A percentile compares a stretch with the other conserved stretches of the same genome.
Conservation (phyloP, 2,888 invertebrate species). For the Ichneumoninae sp. region DNA sequence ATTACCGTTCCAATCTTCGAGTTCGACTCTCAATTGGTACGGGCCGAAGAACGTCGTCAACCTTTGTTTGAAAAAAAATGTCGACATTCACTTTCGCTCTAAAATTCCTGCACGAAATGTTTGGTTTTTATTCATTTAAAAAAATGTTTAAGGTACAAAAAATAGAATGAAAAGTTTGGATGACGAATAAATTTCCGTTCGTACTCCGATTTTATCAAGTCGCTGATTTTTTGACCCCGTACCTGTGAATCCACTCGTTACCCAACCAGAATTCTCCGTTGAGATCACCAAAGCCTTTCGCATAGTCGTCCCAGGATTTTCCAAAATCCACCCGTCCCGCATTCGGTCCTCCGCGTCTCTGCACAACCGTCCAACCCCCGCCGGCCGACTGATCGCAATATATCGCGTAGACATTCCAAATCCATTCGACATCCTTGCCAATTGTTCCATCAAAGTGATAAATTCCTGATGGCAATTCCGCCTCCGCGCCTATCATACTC, state of each 20-base stretch:
- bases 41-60: constrained; percentile 27
- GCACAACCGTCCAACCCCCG: constrained; percentile 86
- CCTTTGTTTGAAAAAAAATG: neutral
- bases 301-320: constrained; percentile 86
- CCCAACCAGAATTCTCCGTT: constrained; percentile 87
- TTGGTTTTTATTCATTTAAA: neutral
- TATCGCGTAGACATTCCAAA: constrained; percentile 84
- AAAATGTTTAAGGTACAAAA: neutral
- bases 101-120: neutral
- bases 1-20: constrained; percentile 85
- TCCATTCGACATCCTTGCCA: constrained; percentile 69
- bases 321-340: constrained; percentile 85
- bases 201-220: neutral
- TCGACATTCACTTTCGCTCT: too few species aligned
- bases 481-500: constrained; percentile 79
- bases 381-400: constrained; percentile 85
- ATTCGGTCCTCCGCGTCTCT: constrained; percentile 83
- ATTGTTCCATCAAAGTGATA: constrained; percentile 78
- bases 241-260: constrained; percentile 85
- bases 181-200: neutral
- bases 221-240: neutral
- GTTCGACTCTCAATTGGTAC: constrained; percentile 84
- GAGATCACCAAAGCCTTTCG: constrained; percentile 86
- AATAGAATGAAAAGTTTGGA: neutral
- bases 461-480: constrained; percentile 83